phyloP scores from a whole-genome alignment of 2,797 vertebrate genomes.

The Dendrocincla tyrannina region DNA sequence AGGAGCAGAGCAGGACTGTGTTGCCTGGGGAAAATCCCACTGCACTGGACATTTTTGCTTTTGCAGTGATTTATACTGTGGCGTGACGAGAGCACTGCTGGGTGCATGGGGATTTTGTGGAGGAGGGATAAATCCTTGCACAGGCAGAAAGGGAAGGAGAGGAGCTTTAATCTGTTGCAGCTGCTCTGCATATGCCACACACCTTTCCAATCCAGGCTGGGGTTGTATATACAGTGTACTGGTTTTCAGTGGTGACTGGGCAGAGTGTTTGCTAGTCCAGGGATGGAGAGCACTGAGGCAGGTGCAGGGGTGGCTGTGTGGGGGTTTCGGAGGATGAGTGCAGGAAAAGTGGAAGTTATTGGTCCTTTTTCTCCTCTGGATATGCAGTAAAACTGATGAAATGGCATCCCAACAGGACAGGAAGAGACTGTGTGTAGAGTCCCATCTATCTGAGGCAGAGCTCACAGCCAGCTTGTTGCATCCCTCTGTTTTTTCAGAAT shows the following conservation, averaged over 20 bases:
- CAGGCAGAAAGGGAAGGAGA: not conserved
- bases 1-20: not conserved
- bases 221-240: not conserved
- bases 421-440: not conserved
- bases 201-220: not conserved
- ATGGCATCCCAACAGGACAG: not conserved
- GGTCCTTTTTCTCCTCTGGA: not conserved
- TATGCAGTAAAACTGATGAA: not conserved
- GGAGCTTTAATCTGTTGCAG: not conserved
- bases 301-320: not conserved
- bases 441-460: not conserved
- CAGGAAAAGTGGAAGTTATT: not conserved
- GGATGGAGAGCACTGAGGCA: not conserved
- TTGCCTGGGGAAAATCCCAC: not conserved
- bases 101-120: not conserved
- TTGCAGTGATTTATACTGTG: not conserved
- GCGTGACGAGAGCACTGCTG: not conserved
- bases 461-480: not conserved
- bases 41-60: not conserved
- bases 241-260: not conserved
- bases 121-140: not conserved
- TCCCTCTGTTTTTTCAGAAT: not conserved
- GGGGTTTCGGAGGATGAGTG: not conserved
- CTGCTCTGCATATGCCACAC: not conserved
- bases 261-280: not conserved